Conservation (phyloP, 1,140 invertebrate genomes). For the Caenorhabditis brenneri region DNA sequence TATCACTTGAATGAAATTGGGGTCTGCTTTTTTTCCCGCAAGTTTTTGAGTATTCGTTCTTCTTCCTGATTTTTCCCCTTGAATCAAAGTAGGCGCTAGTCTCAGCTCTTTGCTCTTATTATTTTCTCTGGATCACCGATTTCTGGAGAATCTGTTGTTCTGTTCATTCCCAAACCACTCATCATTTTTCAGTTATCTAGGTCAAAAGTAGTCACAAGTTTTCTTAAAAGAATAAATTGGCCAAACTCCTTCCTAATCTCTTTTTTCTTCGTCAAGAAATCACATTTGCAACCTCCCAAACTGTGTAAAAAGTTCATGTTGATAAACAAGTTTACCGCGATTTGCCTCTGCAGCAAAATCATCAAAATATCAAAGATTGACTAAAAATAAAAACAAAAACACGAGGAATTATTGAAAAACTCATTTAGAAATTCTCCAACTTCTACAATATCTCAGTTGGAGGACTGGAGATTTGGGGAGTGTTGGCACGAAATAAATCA, state of each 20-base stretch:
- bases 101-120: too few species aligned
- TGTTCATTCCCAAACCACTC: neutral
- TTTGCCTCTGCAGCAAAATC: neutral
- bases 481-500: slow-evolving; percentile 21
- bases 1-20: too few species aligned
- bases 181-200: neutral
- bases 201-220: slow-evolving; percentile 8
- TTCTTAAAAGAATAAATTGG: neutral
- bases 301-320: neutral
- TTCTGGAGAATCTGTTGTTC: too few species aligned
- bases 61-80: too few species aligned
- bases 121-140: too few species aligned
- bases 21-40: too few species aligned
- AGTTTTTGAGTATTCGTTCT: too few species aligned
- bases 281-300: neutral
- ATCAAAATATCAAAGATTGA: slow-evolving; percentile 9
- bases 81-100: too few species aligned
- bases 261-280: neutral
- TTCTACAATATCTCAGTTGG: slow-evolving; percentile 44
- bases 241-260: neutral
- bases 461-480: slow-evolving; percentile 49
- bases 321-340: neutral
- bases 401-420: too few species aligned
- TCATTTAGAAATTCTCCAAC: slow-evolving; percentile 50
- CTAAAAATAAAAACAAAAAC: neutral